Evolutionary conservation across 1,140 invertebrate species (phyloP).

Genomic region (Sarcophaga bullata): DNA sequence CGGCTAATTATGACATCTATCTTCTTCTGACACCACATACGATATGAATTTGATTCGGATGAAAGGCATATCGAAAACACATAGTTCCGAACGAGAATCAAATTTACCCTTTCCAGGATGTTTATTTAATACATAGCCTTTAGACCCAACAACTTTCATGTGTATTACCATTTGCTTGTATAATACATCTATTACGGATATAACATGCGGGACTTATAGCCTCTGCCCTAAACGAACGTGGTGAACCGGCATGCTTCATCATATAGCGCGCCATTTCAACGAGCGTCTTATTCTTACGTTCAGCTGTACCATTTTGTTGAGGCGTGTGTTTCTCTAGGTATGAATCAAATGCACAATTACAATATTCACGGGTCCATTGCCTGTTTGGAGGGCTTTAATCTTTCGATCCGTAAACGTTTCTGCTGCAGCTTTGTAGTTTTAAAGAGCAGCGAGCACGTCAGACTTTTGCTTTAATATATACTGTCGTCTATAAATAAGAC

Average conservation of each 20-base stretch:
- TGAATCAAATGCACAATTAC: conserved; percentile 52
- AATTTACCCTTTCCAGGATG: conserved; percentile 41
- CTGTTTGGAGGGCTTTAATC: conserved; percentile 41
- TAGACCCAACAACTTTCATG: conserved; percentile 57
- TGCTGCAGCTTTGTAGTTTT: conserved; percentile 32
- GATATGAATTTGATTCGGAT: conserved; percentile 34
- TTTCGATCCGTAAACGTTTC: conserved; percentile 35
- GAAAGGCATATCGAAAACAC: conserved; percentile 40
- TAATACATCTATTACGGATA: conserved; percentile 51
- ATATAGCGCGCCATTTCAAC: conserved; percentile 47
- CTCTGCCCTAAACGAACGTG: conserved; percentile 49
- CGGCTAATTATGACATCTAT: conserved; percentile 51
- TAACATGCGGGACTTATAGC: conserved; percentile 46
- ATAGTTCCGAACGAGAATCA: conserved; percentile 32
- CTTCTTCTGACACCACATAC: conserved; percentile 46
- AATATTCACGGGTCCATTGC: conserved; percentile 58
- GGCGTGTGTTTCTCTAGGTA: conserved; percentile 52
- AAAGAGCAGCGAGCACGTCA: conserved; percentile 41
- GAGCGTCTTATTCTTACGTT: conserved; percentile 37
- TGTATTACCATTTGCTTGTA: conserved; percentile 47
- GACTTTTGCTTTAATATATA: conserved; percentile 59
- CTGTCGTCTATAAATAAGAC: conserved; percentile 64
- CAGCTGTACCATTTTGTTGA: conserved; percentile 60
- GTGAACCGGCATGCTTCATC: conserved; percentile 47
- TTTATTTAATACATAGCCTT: conserved; percentile 48